Conservation (phyloP, 2,797 vertebrate genomes). For the Rhabdomys pumilio region DNA sequence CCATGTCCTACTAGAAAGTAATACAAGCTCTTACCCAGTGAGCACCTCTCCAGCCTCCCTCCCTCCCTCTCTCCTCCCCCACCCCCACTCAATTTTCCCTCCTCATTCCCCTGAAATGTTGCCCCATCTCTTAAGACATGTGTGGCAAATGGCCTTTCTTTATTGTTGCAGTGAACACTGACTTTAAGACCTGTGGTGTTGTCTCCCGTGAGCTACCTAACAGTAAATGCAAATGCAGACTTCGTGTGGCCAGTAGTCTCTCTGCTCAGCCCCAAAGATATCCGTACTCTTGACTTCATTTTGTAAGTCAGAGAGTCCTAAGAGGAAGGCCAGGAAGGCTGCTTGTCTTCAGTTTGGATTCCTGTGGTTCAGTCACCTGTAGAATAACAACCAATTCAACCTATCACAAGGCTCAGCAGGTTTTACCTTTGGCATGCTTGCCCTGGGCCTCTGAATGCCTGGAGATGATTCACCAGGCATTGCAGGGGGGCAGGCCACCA, state of each 20-base stretch:
- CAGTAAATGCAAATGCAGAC: background rate
- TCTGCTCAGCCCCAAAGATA: background rate
- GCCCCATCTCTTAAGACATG: background rate
- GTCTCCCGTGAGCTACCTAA: background rate
- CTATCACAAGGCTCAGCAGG: constrained; percentile 56
- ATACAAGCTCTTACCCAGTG: background rate
- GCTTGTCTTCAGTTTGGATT: constrained; percentile 54
- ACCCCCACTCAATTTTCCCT: background rate
- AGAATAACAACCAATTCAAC: constrained; percentile 33
- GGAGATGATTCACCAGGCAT: constrained; percentile 75
- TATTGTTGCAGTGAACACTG: background rate
- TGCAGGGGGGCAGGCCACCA: constrained; percentile 78
- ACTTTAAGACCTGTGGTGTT: background rate
- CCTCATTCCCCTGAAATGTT: constrained; percentile 34
- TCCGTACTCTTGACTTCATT: background rate
- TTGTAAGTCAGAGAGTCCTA: background rate
- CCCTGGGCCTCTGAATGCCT: constrained; percentile 72
- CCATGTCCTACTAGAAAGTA: background rate
- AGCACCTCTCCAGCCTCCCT: too few species aligned
- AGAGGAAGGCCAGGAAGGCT: background rate
- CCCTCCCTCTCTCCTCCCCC: background rate
- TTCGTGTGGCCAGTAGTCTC: background rate
- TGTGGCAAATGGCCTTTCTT: constrained; percentile 47
- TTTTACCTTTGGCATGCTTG: constrained; percentile 78
- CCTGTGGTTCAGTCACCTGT: constrained; percentile 82